A percentile compares a stretch with the other conserved stretches of the same genome.
Evolutionary conservation across 2,113 vertebrate genomes (phyloP).

Genomic region (Epinephelus moara): DNA sequence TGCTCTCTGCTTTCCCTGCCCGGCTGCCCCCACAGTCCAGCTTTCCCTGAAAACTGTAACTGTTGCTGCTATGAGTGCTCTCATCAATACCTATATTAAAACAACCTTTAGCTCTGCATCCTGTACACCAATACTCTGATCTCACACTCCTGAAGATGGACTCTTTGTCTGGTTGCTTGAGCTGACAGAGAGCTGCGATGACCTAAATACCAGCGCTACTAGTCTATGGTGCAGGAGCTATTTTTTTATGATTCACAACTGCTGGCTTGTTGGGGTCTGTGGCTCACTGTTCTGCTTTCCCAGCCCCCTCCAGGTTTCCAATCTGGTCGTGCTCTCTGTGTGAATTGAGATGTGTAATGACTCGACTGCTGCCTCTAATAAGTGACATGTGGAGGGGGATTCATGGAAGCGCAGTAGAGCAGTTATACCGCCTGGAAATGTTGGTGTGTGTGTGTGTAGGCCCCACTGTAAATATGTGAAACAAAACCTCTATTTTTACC

Average conservation of each 20-base stretch:
- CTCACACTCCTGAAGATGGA: not conserved
- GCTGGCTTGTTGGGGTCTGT: conserved; percentile 33
- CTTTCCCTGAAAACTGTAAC: conserved; percentile 46
- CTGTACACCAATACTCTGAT: not conserved
- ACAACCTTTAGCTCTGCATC: not conserved
- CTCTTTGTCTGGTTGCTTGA: conserved; percentile 11
- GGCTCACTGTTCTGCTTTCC: conserved; percentile 39
- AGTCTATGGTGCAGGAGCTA: not conserved
- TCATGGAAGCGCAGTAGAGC: conserved; percentile 39
- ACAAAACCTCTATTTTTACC: conserved; percentile 11
- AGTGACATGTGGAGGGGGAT: conserved; percentile 68
- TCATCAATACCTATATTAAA: conserved; percentile 62
- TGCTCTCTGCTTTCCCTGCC: conserved; percentile 54
- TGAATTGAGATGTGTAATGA: conserved; percentile 79
- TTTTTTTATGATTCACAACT: conserved; percentile 37
- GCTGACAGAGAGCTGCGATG: conserved; percentile 10
- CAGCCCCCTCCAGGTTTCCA: conserved; percentile 48
- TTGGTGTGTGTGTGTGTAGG: conserved; percentile 1
- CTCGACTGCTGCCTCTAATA: conserved; percentile 80
- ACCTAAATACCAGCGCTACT: conserved; percentile 48
- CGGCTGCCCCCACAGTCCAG: conserved; percentile 15
- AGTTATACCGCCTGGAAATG: conserved; percentile 18
- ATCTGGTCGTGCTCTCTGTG: conserved; percentile 33
- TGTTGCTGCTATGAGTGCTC: conserved; percentile 30
- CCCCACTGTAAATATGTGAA: not conserved